These are phyloP conservation scores for Labeo calbasu DNA, from an alignment of 2,797 vertebrate species.

Conservation along the genomic window DNA sequence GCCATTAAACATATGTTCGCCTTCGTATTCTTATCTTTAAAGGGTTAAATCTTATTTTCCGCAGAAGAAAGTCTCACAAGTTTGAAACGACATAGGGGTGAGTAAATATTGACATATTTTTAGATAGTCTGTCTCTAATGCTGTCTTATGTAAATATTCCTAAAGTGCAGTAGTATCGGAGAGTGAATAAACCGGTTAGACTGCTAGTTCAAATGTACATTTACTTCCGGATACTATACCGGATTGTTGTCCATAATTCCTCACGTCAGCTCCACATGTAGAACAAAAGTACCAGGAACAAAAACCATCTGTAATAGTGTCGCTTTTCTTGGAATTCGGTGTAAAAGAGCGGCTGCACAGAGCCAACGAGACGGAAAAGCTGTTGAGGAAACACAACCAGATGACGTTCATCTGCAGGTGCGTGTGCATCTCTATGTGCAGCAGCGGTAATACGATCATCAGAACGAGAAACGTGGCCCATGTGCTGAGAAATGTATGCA, in stretches of 20 bases:
- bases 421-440: slow-evolving; percentile 77
- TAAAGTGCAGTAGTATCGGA: background rate
- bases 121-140: background rate
- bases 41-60: background rate
- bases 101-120: background rate
- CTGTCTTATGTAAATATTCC: background rate
- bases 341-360: slow-evolving; percentile 75
- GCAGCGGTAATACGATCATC: slow-evolving; percentile 69
- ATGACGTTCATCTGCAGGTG: slow-evolving; percentile 84
- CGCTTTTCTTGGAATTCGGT: slow-evolving; percentile 43
- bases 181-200: background rate
- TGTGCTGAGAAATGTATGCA: slow-evolving; percentile 78
- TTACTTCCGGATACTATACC: too few species aligned
- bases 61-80: background rate
- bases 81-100: background rate
- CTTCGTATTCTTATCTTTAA: background rate
- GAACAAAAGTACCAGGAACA: slow-evolving; percentile 82
- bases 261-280: slow-evolving; percentile 38
- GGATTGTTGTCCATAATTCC: background rate
- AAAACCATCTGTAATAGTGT: slow-evolving; percentile 77
- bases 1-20: background rate
- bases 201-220: background rate
- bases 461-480: slow-evolving; percentile 83
- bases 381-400: slow-evolving; percentile 88
- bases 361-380: slow-evolving; percentile 78